Evolutionary conservation across 1,140 invertebrate species (phyloP), one percentile per base, ranked within the genome.

Genomic region (Helicoverpa zea): DNA sequence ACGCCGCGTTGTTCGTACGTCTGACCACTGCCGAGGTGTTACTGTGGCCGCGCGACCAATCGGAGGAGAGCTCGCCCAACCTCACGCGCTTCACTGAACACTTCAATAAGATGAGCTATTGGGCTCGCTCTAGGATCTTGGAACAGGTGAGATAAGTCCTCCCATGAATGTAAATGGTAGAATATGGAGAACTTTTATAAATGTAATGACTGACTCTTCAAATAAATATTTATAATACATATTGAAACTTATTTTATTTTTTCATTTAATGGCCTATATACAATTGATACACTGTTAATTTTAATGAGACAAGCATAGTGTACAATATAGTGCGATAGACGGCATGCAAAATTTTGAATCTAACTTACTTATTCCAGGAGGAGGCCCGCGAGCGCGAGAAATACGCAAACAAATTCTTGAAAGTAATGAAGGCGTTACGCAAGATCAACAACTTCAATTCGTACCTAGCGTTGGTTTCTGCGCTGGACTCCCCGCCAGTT

Each of bases 71-170:
- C 81, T 99, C 98, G 92, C 99, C 99, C 4, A 99, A 99, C 95
- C 96, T 99, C 51, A 99, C 98, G 14, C 96, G 97, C 82, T 99
- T 99, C 91, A 99, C 99, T 0, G 98, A 99, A 93, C 99, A 99
- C 95, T 99, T 99, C 92, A 99, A 99, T 93, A 99, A 99, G 95
- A 99, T 99, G 98, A 99, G 99, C 30, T 99, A 98, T 88, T 99
- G 99, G 99, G 98, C 98, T 18, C 95, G 98, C 2, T 95, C 94
- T 0, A 88, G 96, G 70, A 96, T 96, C 88, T 85, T 97, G 16
- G 96, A 96, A 82, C 96, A 96, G 87, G 94, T 93, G 30, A 49
- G 58, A 14, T 29, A 23, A 58, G 7, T 58, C 5, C 9, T 43
- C 35, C 5, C n/a, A n/a, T n/a, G n/a, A 43, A 43, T 43, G 9